Percentiles rank a stretch among this genome's conserved stretches.
Conservation (phyloP, 2,797 vertebrate species). For the Mormyrus hasselquistii region DNA sequence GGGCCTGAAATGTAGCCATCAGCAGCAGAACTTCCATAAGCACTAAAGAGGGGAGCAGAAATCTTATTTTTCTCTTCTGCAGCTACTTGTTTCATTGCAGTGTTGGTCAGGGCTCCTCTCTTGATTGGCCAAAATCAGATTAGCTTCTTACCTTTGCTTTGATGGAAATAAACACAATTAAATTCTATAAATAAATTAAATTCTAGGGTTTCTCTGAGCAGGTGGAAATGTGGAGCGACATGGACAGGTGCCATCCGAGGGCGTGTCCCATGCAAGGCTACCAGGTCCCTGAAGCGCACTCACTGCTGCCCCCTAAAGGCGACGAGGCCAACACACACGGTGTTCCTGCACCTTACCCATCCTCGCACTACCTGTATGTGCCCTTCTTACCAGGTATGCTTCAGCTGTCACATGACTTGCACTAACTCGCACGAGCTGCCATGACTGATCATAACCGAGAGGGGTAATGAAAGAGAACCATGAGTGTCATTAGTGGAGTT, state of each 20-base stretch:
- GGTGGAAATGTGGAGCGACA: neutral
- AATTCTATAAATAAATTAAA: too few relatives aligned
- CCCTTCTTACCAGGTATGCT: constrained; percentile 73
- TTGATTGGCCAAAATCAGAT: neutral
- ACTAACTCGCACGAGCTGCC: too few relatives aligned
- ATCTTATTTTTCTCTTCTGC: neutral
- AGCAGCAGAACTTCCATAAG: neutral
- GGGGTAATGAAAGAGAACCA: neutral
- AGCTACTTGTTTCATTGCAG: neutral
- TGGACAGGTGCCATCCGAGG: constrained; percentile 12
- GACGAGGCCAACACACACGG: constrained; percentile 1
- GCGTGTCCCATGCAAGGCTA: neutral
- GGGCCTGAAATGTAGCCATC: neutral
- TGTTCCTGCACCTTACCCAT: constrained; percentile 28
- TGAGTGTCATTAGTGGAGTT: neutral
- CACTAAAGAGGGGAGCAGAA: neutral
- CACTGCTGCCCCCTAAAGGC: neutral
- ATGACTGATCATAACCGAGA: neutral
- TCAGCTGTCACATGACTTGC: neutral
- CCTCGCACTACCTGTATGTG: constrained; percentile 74
- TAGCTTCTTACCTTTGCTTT: neutral
- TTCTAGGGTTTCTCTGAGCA: constrained; percentile 25
- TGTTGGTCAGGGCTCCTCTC: neutral
- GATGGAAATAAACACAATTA: neutral
- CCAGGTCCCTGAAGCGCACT: neutral